Percentiles rank a stretch among this genome's conserved stretches.
phyloP scores from a whole-genome alignment of 2,113 vertebrate species.

The Thunnus thynnus region DNA sequence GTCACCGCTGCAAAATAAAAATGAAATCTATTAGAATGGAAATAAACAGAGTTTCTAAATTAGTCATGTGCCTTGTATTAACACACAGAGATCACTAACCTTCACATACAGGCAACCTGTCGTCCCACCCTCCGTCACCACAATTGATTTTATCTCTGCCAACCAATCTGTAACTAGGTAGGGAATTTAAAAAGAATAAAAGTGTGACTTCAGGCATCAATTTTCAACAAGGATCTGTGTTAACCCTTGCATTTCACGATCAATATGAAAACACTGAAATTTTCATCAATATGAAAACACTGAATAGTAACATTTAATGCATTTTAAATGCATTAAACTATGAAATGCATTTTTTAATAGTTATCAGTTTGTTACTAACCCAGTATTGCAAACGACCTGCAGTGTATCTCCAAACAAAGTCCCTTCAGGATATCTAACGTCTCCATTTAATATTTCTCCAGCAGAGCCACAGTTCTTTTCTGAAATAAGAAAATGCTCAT shows the following conservation, averaged over 20 bases:
- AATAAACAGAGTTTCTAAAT: neutral
- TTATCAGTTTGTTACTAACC: conserved; percentile 58
- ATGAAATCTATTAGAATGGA: conserved; percentile 7
- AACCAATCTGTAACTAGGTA: neutral
- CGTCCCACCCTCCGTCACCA: neutral
- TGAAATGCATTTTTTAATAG: too few species aligned
- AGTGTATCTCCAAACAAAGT: neutral
- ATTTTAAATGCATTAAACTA: too few species aligned
- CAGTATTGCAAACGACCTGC: fast-evolving
- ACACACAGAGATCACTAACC: conserved; percentile 51
- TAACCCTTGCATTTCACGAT: neutral
- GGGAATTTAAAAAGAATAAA: neutral
- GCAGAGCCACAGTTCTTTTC: conserved; percentile 37
- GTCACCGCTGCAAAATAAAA: conserved; percentile 49
- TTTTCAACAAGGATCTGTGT: neutral
- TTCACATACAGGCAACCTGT: conserved; percentile 62
- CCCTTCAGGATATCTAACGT: fast-evolving
- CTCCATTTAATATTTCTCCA: fast-evolving
- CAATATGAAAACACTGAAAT: neutral
- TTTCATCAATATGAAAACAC: neutral
- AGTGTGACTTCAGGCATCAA: neutral
- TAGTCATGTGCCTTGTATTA: neutral
- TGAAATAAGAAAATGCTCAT: conserved; percentile 29
- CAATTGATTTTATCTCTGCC: fast-evolving
- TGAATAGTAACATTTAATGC: neutral